Evolutionary conservation across 2,113 vertebrate genomes (phyloP), one percentile per base, ranked within the genome.

Genomic region (Tricholaema leucomelas): DNA sequence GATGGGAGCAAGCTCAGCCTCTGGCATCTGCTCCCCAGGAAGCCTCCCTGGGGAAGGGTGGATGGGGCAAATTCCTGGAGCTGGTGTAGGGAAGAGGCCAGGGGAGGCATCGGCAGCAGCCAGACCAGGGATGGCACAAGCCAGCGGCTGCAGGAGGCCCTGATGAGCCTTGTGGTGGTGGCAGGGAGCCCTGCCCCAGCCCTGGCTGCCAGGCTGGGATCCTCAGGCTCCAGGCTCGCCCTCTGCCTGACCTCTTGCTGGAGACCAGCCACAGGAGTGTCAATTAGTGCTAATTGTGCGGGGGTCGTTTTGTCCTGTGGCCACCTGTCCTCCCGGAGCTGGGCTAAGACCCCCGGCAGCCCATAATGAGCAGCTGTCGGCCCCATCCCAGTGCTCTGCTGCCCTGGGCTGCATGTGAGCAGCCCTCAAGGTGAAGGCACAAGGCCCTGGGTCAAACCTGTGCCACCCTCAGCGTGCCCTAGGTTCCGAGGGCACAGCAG

Each of bases 201-300:
- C 69, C 75, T 31, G 0, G 0, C 33, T 74, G 75, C 87, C 72
- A 79, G 79, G 18, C 54, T 0, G 2, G 67, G 46, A 54, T 36
- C 60, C 85, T 85, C 75, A 33, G 20, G 46, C 60, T 69, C 48
- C 1, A 4, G 56, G 61, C 92, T 87, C 65, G 33, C 19, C 54
- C 1, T 1, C 46, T 92, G 56, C n/a, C 76, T 83, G 89, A 87
- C 92, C 85, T 82, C 75, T 80, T 2, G 1, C 44, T 95, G 91
- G 94, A 95, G 75, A 21, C 16, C 0, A 3, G 91, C 92, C 95
- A 95, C 69, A 7, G 2, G 65, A 83, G 84, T 94, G 91, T 95
- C 91, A 96, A 89, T 96, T 96, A 96, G 94, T 91, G 96, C 94
- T 95, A 95, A 96, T 95, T 89, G 91, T 67, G 76, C 92, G 89